Evolutionary conservation across 2,113 vertebrate species (phyloP), one percentile per base, ranked within the genome.

Genomic region (Zosterops japonicus): DNA sequence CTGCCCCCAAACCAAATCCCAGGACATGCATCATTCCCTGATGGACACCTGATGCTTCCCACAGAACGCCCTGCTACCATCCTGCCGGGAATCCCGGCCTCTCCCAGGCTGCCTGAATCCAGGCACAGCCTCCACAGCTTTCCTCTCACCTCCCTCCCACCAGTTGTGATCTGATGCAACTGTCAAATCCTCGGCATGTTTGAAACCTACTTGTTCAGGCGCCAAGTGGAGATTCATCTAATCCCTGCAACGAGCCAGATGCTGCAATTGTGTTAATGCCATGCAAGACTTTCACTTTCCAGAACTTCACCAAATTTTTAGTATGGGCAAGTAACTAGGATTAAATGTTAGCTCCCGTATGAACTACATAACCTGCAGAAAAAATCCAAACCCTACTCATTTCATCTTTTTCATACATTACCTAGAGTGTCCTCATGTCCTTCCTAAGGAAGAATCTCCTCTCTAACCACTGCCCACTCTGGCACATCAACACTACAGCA

Each of bases 141-240:
- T 80, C 83, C 68, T 87, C 72, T 83, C 91, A 75, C 87, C 94
- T 83, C 74, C 83, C 83, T 72, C 83, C 91, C 69, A 53, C 70
- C 9, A 89, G 49, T 23, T 53, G 64, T 69, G 68, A 56, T 61
- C 87, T 15, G 25, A 64, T 28, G 7, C 80, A 60, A 72, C 75
- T 31, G 23, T 42, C 79, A 88, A 78, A 93, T 42, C 87, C 76
- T 23, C 17, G 1, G 69, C 2, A 9, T 39, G 70, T 44, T 42
- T 52, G 60, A 91, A 85, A 75, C 33, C 71, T 79, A 57, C 84
- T 67, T 75, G 52, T 44, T 42, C n/a, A 23, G 28, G 56, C 4
- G 42, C 81, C 67, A 57, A 75, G 68, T 10, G 33, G 67, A 68
- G 63, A 53, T 59, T 65, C 68, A 57, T 70, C 87, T 61, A 57